phyloP scores from a whole-genome alignment of 1,140 invertebrate species.

The Drosophila mayri region DNA sequence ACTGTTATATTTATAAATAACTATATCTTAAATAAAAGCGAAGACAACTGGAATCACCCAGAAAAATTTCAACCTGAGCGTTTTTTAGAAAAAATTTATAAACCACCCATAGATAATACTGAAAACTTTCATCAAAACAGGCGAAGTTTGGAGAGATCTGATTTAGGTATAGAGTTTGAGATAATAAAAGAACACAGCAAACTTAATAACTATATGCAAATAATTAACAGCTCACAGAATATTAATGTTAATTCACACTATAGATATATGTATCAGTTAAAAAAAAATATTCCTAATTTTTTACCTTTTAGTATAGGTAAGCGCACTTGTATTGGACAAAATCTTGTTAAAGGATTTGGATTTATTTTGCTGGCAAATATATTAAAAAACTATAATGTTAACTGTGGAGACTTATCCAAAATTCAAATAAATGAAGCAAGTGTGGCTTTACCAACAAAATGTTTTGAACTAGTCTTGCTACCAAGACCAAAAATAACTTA shows the following conservation, averaged over 20 bases:
- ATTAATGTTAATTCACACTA: neutral
- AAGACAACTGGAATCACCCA: slow-evolving; percentile 90
- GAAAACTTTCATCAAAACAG: slow-evolving; percentile 21
- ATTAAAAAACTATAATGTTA: slow-evolving; percentile 91
- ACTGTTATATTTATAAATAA: slow-evolving; percentile 95
- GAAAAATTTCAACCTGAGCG: slow-evolving; percentile 90
- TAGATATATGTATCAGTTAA: slow-evolving; percentile 65
- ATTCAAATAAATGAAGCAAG: slow-evolving; percentile 88
- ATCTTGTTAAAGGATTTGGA: slow-evolving; percentile 91
- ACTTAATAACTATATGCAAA: neutral
- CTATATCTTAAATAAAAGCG: slow-evolving; percentile 92
- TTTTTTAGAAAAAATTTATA: slow-evolving; percentile 87
- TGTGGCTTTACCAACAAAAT: slow-evolving; percentile 89
- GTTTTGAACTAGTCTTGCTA: slow-evolving; percentile 85
- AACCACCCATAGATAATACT: neutral
- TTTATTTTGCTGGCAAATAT: slow-evolving; percentile 91
- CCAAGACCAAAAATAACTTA: slow-evolving; percentile 32
- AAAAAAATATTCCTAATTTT: slow-evolving; percentile 89
- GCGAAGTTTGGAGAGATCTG: slow-evolving; percentile 62
- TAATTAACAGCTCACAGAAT: slow-evolving; percentile 1
- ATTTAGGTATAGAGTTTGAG: slow-evolving; percentile 86
- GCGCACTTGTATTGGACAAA: slow-evolving; percentile 95
- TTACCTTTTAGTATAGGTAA: slow-evolving; percentile 95
- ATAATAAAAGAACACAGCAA: slow-evolving; percentile 34
- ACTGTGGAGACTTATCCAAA: slow-evolving; percentile 85